A percentile compares a stretch with the other conserved stretches of the same genome.
These are phyloP conservation scores for Andrena dorsata DNA, from an alignment of 2,888 invertebrate species.

Conservation along the genomic window DNA sequence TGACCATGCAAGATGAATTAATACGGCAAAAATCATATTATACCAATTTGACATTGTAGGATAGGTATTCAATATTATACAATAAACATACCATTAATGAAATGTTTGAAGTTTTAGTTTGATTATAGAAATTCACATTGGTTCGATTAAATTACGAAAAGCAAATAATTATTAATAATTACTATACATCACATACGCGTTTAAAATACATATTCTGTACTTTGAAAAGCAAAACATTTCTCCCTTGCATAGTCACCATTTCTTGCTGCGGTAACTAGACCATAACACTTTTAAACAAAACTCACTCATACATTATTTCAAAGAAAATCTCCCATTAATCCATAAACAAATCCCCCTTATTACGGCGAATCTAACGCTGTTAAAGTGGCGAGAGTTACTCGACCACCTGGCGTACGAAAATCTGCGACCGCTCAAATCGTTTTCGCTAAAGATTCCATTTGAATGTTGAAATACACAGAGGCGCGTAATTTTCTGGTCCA, in stretches of 20 bases:
- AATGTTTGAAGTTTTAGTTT: background rate
- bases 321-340: background rate
- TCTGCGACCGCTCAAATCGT: constrained; percentile 55
- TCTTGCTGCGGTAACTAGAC: too few relatives aligned
- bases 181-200: too few relatives aligned
- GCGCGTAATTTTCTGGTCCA: constrained; percentile 69
- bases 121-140: background rate
- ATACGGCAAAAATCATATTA: background rate
- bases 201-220: too few relatives aligned
- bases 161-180: background rate
- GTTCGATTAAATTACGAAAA: background rate
- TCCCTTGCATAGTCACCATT: too few relatives aligned
- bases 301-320: background rate
- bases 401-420: constrained; percentile 26
- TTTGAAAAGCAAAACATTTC: too few relatives aligned
- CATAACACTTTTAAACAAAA: background rate
- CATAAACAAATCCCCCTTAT: background rate
- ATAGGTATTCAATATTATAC: background rate
- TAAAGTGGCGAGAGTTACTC: background rate
- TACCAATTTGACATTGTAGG: background rate
- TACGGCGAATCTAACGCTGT: constrained; percentile 18
- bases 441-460: constrained; percentile 69
- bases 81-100: background rate
- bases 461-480: constrained; percentile 58
- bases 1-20: too few relatives aligned